phyloP scores from a whole-genome alignment of 2,888 invertebrate species.

The Petrolisthes manimaculis region DNA sequence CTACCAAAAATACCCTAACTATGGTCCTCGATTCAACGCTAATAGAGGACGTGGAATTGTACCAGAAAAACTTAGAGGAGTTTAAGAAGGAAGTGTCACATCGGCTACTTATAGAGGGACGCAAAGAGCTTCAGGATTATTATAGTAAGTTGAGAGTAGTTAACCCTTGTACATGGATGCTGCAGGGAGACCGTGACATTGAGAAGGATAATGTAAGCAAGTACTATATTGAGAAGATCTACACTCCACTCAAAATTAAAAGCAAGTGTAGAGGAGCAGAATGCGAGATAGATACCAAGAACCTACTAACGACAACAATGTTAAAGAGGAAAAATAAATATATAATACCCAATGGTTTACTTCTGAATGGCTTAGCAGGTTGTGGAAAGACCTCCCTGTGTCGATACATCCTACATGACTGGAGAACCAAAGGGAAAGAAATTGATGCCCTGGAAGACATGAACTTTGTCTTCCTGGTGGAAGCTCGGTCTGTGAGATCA shows the following conservation, averaged over 20 bases:
- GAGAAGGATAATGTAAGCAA: slow-evolving; percentile 21
- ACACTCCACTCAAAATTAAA: slow-evolving; percentile 50
- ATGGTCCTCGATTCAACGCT: no score
- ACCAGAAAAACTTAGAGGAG: no score
- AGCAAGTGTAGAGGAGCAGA: neutral
- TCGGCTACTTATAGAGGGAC: no score
- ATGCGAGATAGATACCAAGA: slow-evolving; percentile 9
- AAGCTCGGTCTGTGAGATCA: slow-evolving; percentile 29
- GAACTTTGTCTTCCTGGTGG: slow-evolving; percentile 35
- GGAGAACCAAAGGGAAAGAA: neutral
- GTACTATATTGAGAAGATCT: slow-evolving; percentile 48
- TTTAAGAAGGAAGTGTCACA: no score
- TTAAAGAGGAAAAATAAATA: neutral
- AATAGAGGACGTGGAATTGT: no score
- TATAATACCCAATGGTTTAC: neutral
- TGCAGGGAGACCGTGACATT: neutral
- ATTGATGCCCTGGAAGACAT: neutral
- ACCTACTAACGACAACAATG: slow-evolving; percentile 1
- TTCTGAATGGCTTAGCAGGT: slow-evolving; percentile 43
- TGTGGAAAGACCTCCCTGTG: slow-evolving; percentile 50
- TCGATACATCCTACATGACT: slow-evolving; percentile 24
- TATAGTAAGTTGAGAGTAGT: slow-evolving; percentile 21
- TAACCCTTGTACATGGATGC: slow-evolving; percentile 45
- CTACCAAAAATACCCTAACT: no score
- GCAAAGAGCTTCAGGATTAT: no score